These are phyloP conservation scores for Arctia plantaginis DNA, from an alignment of 2,888 invertebrate species.

Conservation along the genomic window DNA sequence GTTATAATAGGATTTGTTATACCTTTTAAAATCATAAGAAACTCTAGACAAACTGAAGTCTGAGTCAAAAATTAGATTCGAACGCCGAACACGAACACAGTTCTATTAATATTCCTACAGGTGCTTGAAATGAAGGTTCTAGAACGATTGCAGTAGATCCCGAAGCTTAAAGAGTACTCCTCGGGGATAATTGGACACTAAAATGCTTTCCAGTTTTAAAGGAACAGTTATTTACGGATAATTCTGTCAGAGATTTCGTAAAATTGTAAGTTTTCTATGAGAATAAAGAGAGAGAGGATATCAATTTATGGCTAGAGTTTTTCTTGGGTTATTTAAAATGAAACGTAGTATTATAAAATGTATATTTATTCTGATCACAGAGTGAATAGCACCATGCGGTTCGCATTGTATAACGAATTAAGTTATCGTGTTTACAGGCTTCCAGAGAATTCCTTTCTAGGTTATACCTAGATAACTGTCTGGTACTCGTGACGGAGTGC, in stretches of 20 bases:
- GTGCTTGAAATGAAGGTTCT: constrained; percentile 25
- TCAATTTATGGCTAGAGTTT: not conserved
- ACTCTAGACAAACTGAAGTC: constrained; percentile 2
- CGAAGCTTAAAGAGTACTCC: constrained; percentile 21
- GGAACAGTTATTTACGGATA: not conserved
- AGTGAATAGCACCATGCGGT: no score
- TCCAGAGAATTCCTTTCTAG: no score
- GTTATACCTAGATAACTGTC: no score
- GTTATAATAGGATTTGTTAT: not conserved
- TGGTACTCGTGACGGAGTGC: no score
- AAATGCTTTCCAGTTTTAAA: constrained; percentile 1
- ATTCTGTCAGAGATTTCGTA: constrained; percentile 1
- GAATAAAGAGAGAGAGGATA: not conserved
- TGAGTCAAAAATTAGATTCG: constrained; percentile 23
- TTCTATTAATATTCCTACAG: constrained; percentile 23
- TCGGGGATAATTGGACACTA: constrained; percentile 16
- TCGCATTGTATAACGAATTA: no score
- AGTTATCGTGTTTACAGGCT: no score
- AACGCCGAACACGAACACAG: constrained; percentile 21
- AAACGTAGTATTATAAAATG: no score
- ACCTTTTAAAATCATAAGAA: not conserved
- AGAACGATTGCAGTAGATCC: constrained; percentile 10
- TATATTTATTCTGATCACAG: no score
- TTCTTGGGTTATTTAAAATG: no score
- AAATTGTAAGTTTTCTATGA: not conserved